Percentiles rank a stretch among this genome's conserved stretches.
Conservation (phyloP, 2,797 vertebrate genomes). For the Harpagifer antarcticus region DNA sequence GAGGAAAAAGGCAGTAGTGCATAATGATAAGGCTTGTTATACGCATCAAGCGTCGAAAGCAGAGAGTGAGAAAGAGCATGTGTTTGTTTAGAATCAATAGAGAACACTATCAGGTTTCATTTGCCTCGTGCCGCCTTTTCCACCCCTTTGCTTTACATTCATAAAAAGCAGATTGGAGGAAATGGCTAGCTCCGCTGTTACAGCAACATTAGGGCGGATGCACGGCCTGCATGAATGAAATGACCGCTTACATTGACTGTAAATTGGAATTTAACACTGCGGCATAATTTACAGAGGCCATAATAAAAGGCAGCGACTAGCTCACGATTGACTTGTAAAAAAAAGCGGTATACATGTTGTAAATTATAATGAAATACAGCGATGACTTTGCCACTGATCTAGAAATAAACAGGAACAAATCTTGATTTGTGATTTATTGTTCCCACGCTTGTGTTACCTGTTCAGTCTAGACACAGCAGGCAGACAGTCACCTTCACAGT, state of each 20-base stretch:
- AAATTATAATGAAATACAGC: slow-evolving; percentile 77
- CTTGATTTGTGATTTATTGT: slow-evolving; percentile 50
- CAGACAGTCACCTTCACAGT: slow-evolving; percentile 83
- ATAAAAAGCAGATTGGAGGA: slow-evolving; percentile 51
- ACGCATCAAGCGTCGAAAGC: slow-evolving; percentile 56
- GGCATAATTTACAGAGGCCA: slow-evolving; percentile 71
- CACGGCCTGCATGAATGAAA: slow-evolving; percentile 54
- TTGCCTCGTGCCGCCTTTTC: slow-evolving; percentile 55
- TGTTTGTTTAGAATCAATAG: slow-evolving; percentile 72
- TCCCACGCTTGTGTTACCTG: slow-evolving; percentile 5
- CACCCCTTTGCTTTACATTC: slow-evolving; percentile 57
- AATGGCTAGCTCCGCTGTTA: slow-evolving; percentile 45
- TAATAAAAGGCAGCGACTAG: slow-evolving; percentile 64
- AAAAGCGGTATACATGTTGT: slow-evolving; percentile 54
- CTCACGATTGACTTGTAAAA: slow-evolving; percentile 67
- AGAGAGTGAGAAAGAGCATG: slow-evolving; percentile 50
- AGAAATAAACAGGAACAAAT: slow-evolving; percentile 62
- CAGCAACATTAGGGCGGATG: slow-evolving; percentile 47
- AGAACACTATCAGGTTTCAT: slow-evolving; percentile 65
- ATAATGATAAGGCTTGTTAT: slow-evolving; percentile 73
- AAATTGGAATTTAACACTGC: slow-evolving; percentile 79
- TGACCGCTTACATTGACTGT: slow-evolving; percentile 65
- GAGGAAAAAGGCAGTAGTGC: slow-evolving; percentile 45
- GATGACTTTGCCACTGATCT: slow-evolving; percentile 71
- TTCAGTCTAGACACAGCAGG: slow-evolving; percentile 66